Evolutionary conservation across 1,140 invertebrate species (phyloP), one percentile per base, ranked within the genome.

Genomic region (Antheraea mylitta): DNA sequence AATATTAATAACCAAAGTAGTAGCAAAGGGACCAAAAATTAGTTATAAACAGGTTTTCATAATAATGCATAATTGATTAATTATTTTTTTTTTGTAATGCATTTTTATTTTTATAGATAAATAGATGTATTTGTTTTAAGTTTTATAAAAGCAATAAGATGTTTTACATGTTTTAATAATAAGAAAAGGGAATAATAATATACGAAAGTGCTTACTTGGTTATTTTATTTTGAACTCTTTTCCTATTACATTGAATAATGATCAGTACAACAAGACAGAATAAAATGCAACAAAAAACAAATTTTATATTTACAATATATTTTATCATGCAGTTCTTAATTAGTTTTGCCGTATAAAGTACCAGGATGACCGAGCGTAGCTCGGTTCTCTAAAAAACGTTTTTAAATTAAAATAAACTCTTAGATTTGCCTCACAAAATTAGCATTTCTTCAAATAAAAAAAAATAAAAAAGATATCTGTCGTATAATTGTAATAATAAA

Each of bases 181-280:
- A 76, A 74, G 64, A 67, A 69, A 68, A 16, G 58, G 48, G 69
- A 66, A 58, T 73, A 84, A 79, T 79, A 81, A 80, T 78, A 80
- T 76, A 80, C 72, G 72, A 58, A 73, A 76, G 76, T 85, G 85
- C 83, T 87, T 88, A 80, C 64, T 70, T 68, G 22, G 42, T 82
- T 22, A 83, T 85, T 86, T 53, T 79, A 82, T 81, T 78, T 74
- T 59, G 7, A 64, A 16, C 2, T 42, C 3, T 53, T 53, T 11
- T 53, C 45, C 45, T 13, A 53, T 13, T 53, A 53, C 7, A 53
- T 11, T 13, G 13, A 13, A 42, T 42, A 42, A 8, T 7, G 7
- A 59, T n/a, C 22, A 30, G 22, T 30, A 1, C 1, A 30, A 2
- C 22, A 30, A 30, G 4, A 30, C 22, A 30, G 1, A n/a, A n/a